Conservation (phyloP, 2,797 vertebrate species). For the Nyctalus aviator region DNA sequence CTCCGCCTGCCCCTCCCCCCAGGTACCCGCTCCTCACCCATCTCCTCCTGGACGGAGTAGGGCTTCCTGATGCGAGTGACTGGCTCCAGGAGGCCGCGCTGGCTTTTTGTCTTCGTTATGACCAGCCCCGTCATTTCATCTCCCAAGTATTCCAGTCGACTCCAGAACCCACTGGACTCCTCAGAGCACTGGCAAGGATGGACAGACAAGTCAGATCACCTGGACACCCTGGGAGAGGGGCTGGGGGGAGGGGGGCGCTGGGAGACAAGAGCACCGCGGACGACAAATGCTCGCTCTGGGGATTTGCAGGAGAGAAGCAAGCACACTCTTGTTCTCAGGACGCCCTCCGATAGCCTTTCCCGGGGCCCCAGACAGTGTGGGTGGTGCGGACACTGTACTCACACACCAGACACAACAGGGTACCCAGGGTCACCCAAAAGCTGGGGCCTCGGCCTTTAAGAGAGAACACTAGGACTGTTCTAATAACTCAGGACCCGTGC, state of each 20-base stretch:
- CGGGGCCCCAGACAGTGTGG: background rate
- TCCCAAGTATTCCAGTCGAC: conserved; percentile 89
- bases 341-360: background rate
- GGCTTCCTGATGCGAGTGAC: conserved; percentile 90
- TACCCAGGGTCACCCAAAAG: background rate
- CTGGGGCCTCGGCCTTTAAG: background rate
- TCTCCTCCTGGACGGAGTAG: conserved; percentile 84
- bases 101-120: conserved; percentile 90
- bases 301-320: background rate
- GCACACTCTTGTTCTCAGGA: background rate
- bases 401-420: background rate
- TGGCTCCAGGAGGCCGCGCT: conserved; percentile 88
- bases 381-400: background rate
- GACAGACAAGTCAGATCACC: background rate
- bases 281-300: background rate
- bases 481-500: background rate
- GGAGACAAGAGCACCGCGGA: background rate
- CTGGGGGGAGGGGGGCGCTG: background rate
- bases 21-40: conserved; percentile 77
- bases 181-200: conserved; percentile 86
- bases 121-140: conserved; percentile 92
- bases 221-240: no score
- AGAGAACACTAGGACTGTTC: background rate
- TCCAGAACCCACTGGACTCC: conserved; percentile 94
- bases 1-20: fast-evolving